Base-by-base conservation (phyloP, 2,888 invertebrate genomes). In the Hemicrepidius hirtus region DNA sequence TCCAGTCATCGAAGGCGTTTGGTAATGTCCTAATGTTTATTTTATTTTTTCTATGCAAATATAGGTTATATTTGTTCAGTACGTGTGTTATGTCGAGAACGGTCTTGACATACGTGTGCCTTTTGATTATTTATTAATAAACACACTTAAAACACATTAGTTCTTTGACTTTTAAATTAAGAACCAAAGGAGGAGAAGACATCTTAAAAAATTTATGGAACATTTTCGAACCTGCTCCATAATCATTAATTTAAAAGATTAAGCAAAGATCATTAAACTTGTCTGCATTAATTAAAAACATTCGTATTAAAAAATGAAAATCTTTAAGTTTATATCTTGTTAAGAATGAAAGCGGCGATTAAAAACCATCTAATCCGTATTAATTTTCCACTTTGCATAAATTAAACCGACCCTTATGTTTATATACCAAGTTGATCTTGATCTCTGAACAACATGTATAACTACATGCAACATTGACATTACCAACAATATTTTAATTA, bases 11-110 rank as follows among this genome's bases (percentile, higher is more conserved):
- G 28, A 7, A 60, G 41, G 16, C 49, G 44, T 37, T n/a, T 50
- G 46, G 57, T 59, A 68, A 62, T 59, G 57, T 28, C 41, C 41
- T 41, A 64, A 44, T 69, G 69, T 69, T 69, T 63, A 69, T 69
- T 75, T 72, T 71, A 71, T 71, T 74, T 70, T 68, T 71, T 68
- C 74, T 76, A 68, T 68, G 73, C 69, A 75, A 77, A 77, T 76
- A 77, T 75, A 68, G 74, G 75, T 71, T 75, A 75, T 71, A 68
- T 75, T 75, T 75, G 70, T 64, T 24, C 37, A 73, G 70, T 63
- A 62, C 64, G 41, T 67, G 37, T 66, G 68, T 57, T n/a, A 62
- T 66, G 44, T 40, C 62, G 40, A 68, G 60, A 59, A 64, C 67
- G 68, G 65, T 68, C 64, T 50, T 64, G 37, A 71, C 53, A 71